phyloP scores from a whole-genome alignment of 2,888 invertebrate genomes.

The Synanthedon andrenaeformis region DNA sequence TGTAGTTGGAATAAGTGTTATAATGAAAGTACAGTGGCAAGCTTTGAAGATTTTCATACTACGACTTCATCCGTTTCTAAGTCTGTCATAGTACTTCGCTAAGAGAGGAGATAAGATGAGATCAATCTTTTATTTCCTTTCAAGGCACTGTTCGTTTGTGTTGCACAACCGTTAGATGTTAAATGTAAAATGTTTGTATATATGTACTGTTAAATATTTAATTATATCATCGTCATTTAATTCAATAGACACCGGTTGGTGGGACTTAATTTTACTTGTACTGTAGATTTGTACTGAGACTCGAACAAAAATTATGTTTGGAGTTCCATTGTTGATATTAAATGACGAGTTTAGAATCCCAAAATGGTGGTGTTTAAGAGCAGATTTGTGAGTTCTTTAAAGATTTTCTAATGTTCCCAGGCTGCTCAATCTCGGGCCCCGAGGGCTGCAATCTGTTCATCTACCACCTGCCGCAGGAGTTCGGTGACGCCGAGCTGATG shows the following conservation, averaged over 20 bases:
- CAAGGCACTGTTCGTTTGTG: not conserved
- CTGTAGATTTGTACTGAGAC: too few species aligned
- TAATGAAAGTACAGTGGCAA: not conserved
- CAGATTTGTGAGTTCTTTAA: conserved; percentile 74
- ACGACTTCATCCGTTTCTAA: not conserved
- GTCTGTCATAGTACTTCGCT: conserved; percentile 23
- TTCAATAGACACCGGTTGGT: not conserved
- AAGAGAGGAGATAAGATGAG: not conserved
- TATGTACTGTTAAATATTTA: not conserved
- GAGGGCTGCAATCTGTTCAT: conserved; percentile 99
- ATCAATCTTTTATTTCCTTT: not conserved
- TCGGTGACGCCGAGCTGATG: conserved; percentile 98
- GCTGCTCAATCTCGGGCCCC: conserved; percentile 96
- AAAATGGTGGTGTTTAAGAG: conserved; percentile 33
- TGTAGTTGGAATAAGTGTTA: not conserved
- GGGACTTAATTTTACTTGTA: too few species aligned
- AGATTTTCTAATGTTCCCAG: conserved; percentile 82
- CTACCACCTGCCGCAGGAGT: conserved; percentile 99
- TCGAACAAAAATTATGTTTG: too few species aligned
- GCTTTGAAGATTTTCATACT: not conserved
- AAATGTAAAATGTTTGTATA: not conserved
- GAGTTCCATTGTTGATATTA: too few species aligned
- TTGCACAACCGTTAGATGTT: not conserved
- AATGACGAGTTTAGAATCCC: too few species aligned
- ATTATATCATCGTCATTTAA: not conserved